Conservation (phyloP, 1,140 invertebrate species). For the Drosophila ironensis region DNA sequence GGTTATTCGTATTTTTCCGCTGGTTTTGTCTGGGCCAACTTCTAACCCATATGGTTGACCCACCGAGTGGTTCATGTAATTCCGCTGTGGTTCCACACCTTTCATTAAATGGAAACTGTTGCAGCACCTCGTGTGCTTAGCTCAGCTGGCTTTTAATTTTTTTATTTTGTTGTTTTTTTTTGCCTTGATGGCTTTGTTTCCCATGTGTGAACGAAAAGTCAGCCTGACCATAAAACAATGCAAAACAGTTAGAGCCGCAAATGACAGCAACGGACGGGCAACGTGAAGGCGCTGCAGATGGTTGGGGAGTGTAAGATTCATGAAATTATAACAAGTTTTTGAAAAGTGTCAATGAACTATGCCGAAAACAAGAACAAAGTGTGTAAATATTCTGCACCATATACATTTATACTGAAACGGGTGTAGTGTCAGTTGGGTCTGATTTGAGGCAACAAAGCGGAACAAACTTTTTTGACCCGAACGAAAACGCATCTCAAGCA, state of each 20-base stretch:
- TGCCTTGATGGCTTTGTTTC: constrained; percentile 54
- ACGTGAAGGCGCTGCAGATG: neutral
- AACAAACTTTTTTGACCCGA: constrained; percentile 18
- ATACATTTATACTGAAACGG: neutral
- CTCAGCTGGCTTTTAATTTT: constrained; percentile 11
- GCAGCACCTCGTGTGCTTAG: constrained; percentile 53
- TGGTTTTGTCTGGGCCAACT: constrained; percentile 19
- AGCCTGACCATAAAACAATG: constrained; percentile 73
- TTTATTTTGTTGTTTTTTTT: constrained; percentile 8
- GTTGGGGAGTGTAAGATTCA: constrained; percentile 11
- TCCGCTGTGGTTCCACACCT: constrained; percentile 42
- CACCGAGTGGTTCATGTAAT: constrained; percentile 20
- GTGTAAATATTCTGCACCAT: constrained; percentile 1
- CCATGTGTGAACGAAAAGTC: constrained; percentile 68
- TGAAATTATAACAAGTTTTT: constrained; percentile 61
- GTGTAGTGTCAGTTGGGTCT: constrained; percentile 9
- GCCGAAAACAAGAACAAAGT: constrained; percentile 37
- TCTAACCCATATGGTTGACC: constrained; percentile 48
- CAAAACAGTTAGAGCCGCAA: constrained; percentile 74
- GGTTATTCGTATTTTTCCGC: neutral
- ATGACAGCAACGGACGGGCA: constrained; percentile 23
- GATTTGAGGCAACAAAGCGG: constrained; percentile 29
- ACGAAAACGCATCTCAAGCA: constrained; percentile 30
- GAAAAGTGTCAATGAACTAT: constrained; percentile 65
- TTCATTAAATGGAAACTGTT: constrained; percentile 75